These are phyloP conservation scores for Drosophila sproati DNA, from an alignment of 1,140 invertebrate genomes.

Conservation along the genomic window DNA sequence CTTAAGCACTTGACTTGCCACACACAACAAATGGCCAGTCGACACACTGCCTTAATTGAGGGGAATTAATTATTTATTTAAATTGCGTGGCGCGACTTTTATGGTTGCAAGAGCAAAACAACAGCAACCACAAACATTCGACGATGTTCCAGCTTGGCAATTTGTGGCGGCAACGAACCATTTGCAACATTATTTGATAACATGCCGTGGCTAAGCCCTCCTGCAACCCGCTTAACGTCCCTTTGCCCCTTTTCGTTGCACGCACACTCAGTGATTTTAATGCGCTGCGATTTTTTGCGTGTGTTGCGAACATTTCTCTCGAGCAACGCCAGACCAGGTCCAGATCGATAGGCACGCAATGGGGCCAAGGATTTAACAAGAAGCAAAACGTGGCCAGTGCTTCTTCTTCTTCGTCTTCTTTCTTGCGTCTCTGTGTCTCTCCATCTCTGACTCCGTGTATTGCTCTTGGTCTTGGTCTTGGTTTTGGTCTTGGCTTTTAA, in stretches of 20 bases:
- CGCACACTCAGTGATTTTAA: slow-evolving; percentile 76
- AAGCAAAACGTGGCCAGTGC: neutral
- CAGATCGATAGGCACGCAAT: slow-evolving; percentile 54
- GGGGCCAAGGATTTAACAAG: slow-evolving; percentile 20
- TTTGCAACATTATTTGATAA: slow-evolving; percentile 69
- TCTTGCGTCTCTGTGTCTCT: slow-evolving; percentile 8
- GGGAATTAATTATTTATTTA: slow-evolving; percentile 84
- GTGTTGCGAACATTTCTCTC: slow-evolving; percentile 69
- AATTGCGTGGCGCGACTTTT: slow-evolving; percentile 69
- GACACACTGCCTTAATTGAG: slow-evolving; percentile 67
- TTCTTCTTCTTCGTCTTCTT: neutral
- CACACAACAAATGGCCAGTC: slow-evolving; percentile 24
- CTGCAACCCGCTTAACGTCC: neutral
- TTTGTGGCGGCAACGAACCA: slow-evolving; percentile 51
- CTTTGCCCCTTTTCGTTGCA: slow-evolving; percentile 39
- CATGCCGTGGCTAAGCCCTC: slow-evolving; percentile 36
- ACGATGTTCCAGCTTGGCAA: slow-evolving; percentile 26
- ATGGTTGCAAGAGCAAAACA: slow-evolving; percentile 11
- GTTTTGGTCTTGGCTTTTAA: slow-evolving; percentile 56
- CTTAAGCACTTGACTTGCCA: slow-evolving; percentile 3
- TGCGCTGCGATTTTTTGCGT: slow-evolving; percentile 80
- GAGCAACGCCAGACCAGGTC: slow-evolving; percentile 27
- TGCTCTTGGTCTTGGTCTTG: neutral
- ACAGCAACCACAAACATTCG: neutral
- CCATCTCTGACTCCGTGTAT: neutral